phyloP scores from a whole-genome alignment of 2,888 invertebrate genomes.

The Hyposoter dolosus region DNA sequence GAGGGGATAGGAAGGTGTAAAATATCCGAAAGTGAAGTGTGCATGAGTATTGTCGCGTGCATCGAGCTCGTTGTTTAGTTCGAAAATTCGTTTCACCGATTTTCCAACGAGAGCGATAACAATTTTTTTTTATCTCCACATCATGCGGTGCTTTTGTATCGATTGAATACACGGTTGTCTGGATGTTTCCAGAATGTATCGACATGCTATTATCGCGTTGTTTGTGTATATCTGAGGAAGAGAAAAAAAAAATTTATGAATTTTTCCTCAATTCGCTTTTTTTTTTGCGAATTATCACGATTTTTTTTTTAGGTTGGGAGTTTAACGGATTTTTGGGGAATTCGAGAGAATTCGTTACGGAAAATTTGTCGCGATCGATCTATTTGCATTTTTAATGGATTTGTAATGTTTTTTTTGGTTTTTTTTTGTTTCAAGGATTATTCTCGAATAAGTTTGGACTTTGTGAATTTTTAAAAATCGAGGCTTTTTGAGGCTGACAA shows the following conservation, averaged over 20 bases:
- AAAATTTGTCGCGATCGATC: no score
- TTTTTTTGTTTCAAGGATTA: no score
- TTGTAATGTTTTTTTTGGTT: no score
- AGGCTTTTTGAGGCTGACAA: no score
- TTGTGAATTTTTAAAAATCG: no score
- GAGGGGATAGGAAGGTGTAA: not conserved
- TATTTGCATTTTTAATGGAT: no score
- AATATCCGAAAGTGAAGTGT: constrained; percentile 36
- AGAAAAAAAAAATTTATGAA: constrained; percentile 20
- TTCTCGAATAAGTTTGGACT: no score
- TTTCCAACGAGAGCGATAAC: constrained; percentile 33
- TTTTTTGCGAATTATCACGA: not conserved
- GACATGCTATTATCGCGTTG: not conserved
- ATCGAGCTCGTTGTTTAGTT: constrained; percentile 34
- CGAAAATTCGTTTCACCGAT: constrained; percentile 53
- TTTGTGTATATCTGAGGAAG: not conserved
- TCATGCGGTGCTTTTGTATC: not conserved
- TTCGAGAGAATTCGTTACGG: no score
- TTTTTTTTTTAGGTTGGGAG: not conserved
- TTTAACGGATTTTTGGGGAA: no score
- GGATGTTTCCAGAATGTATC: not conserved
- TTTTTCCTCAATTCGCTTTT: no score
- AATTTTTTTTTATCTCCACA: constrained; percentile 21
- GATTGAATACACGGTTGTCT: not conserved
- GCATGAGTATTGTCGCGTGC: constrained; percentile 22